These are phyloP conservation scores for Parotocinclus haroldoi DNA, from an alignment of 2,797 vertebrate species.

Conservation along the genomic window DNA sequence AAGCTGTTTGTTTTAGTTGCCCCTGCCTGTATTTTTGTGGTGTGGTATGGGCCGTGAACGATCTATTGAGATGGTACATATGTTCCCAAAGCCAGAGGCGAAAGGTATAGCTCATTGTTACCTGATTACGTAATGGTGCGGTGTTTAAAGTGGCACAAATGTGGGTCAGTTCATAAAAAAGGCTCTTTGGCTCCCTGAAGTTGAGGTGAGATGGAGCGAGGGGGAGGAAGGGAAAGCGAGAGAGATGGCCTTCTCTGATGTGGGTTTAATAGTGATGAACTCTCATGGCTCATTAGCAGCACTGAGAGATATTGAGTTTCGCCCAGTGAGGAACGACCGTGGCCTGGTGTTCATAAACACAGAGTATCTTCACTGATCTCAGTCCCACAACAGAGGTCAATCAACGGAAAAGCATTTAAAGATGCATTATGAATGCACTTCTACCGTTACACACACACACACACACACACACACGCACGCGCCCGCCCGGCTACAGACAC, in stretches of 20 bases:
- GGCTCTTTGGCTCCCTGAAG: no score
- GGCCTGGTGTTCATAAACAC: slow-evolving; percentile 24
- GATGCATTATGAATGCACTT: slow-evolving; percentile 27
- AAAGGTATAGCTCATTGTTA: no score
- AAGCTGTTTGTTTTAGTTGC: no score
- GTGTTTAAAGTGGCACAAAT: no score
- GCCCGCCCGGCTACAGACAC: slow-evolving; percentile 4
- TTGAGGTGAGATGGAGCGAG: no score
- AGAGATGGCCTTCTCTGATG: slow-evolving; percentile 56
- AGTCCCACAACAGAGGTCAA: not conserved
- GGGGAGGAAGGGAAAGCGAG: not conserved
- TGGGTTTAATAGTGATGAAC: slow-evolving; percentile 70
- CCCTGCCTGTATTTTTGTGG: no score
- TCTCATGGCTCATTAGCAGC: slow-evolving; percentile 70
- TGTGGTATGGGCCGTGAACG: no score
- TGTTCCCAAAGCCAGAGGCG: no score
- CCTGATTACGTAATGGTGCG: no score
- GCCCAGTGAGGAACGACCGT: slow-evolving; percentile 51
- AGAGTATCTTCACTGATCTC: slow-evolving; percentile 2
- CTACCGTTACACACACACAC: slow-evolving; percentile 20
- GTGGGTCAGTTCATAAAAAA: no score
- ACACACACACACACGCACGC: slow-evolving; percentile 25
- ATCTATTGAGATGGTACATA: no score
- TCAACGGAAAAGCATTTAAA: slow-evolving; percentile 22
- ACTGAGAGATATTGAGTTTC: slow-evolving; percentile 67